phyloP scores from a whole-genome alignment of 92 coral and sea anemone genomes.

The Heteractis magnifica region DNA sequence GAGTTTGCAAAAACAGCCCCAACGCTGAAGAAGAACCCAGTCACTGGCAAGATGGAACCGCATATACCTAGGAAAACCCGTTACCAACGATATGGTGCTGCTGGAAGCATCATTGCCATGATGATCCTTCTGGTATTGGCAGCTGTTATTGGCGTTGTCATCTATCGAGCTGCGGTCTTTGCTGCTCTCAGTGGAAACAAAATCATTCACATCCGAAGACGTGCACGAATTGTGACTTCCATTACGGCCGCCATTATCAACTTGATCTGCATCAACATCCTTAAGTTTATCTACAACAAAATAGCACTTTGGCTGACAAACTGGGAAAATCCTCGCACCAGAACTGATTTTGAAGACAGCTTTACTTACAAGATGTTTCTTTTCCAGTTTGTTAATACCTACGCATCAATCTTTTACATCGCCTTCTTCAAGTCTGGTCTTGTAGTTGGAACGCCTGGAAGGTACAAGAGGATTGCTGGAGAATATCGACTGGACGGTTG shows the following conservation, averaged over 20 bases:
- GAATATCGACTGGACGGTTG: conserved; percentile 81
- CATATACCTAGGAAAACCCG: conserved; percentile 53
- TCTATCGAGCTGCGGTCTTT: conserved; percentile 89
- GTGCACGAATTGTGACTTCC: conserved; percentile 75
- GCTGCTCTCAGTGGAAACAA: conserved; percentile 69
- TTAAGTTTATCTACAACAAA: conserved; percentile 67
- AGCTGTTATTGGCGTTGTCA: conserved; percentile 73
- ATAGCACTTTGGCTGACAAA: conserved; percentile 80
- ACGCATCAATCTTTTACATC: conserved; percentile 84
- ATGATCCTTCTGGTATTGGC: conserved; percentile 70
- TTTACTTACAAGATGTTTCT: conserved; percentile 81
- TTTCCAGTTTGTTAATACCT: conserved; percentile 88
- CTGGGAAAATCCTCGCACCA: conserved; percentile 91
- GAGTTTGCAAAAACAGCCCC: conserved; percentile 72
- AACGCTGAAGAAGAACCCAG: conserved; percentile 59
- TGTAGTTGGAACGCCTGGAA: conserved; percentile 81
- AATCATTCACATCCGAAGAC: conserved; percentile 56
- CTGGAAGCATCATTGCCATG: conserved; percentile 55
- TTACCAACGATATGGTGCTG: conserved; percentile 60
- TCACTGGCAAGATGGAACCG: conserved; percentile 72
- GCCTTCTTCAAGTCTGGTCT: conserved; percentile 85
- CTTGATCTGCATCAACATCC: conserved; percentile 72
- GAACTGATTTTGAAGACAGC: conserved; percentile 79
- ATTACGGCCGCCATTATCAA: conserved; percentile 69
- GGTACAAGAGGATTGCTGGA: conserved; percentile 65